phyloP scores from a whole-genome alignment of 2,113 vertebrate genomes.

The Sylvilagus bachmani region DNA sequence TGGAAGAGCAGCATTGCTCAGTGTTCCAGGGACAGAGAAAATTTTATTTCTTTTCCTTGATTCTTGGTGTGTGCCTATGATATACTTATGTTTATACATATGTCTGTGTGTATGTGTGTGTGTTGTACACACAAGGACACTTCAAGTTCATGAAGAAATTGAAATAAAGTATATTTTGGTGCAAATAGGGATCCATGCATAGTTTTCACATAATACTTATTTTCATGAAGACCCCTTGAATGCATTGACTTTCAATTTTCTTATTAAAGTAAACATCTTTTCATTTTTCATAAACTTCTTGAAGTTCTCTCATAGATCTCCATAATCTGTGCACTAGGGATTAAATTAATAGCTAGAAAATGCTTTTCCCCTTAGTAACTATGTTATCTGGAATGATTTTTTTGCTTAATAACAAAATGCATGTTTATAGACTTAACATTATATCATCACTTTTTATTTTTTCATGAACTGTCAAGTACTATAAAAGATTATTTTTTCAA shows the following conservation, averaged over 20 bases:
- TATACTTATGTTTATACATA: not conserved
- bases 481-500: not conserved
- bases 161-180: no score
- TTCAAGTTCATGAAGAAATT: no score
- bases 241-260: no score
- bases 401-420: slow-evolving; percentile 10
- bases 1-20: not conserved
- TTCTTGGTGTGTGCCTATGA: not conserved
- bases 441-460: slow-evolving; percentile 26
- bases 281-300: no score
- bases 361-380: not conserved
- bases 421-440: slow-evolving; percentile 37
- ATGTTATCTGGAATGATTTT: not conserved
- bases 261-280: no score
- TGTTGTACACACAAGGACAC: not conserved
- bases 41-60: not conserved
- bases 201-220: no score
- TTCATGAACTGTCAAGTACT: not conserved
- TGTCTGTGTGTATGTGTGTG: not conserved
- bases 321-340: not conserved
- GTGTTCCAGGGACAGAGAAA: fast-evolving
- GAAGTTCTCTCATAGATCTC: not conserved
- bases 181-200: no score
- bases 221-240: no score
- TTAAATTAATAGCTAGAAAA: slow-evolving; percentile 20